These are phyloP conservation scores for Agelaius phoeniceus DNA, from an alignment of 2,113 vertebrate genomes.

Conservation along the genomic window DNA sequence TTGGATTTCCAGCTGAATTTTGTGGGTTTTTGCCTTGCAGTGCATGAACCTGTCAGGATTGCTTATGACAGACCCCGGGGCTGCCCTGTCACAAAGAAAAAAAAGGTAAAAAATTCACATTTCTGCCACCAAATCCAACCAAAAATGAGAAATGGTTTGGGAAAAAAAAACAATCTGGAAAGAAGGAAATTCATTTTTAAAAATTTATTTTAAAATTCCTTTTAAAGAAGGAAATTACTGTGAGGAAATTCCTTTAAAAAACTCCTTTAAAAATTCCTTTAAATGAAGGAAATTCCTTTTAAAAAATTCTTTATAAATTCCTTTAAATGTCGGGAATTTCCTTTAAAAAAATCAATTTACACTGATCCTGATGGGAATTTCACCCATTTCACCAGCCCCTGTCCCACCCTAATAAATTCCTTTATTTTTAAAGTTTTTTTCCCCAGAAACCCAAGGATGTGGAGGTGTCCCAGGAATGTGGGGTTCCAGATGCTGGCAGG, in stretches of 20 bases:
- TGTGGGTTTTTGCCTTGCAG: conserved; percentile 61
- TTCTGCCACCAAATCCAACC: not conserved
- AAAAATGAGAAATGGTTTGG: not conserved
- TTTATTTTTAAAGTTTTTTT: too few relatives aligned
- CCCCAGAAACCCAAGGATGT: too few relatives aligned
- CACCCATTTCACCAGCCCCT: too few relatives aligned
- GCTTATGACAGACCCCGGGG: conserved; percentile 79
- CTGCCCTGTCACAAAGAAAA: conserved; percentile 71
- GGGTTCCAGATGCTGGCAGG: too few relatives aligned
- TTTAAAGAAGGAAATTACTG: not conserved
- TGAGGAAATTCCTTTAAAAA: not conserved
- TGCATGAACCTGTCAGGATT: conserved; percentile 80
- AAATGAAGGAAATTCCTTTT: too few relatives aligned
- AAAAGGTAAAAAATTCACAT: conserved; percentile 72
- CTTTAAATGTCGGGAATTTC: too few relatives aligned
- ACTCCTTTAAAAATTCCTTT: not conserved
- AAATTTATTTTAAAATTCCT: not conserved
- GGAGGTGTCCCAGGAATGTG: too few relatives aligned
- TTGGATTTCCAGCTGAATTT: not conserved
- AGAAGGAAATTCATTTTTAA: not conserved
- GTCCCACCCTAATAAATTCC: too few relatives aligned
- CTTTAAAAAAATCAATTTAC: too few relatives aligned
- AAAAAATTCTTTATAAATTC: not conserved
- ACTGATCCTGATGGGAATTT: too few relatives aligned
- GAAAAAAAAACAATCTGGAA: not conserved